phyloP scores from a whole-genome alignment of 2,888 invertebrate species.

The Pherbina coryleti region DNA sequence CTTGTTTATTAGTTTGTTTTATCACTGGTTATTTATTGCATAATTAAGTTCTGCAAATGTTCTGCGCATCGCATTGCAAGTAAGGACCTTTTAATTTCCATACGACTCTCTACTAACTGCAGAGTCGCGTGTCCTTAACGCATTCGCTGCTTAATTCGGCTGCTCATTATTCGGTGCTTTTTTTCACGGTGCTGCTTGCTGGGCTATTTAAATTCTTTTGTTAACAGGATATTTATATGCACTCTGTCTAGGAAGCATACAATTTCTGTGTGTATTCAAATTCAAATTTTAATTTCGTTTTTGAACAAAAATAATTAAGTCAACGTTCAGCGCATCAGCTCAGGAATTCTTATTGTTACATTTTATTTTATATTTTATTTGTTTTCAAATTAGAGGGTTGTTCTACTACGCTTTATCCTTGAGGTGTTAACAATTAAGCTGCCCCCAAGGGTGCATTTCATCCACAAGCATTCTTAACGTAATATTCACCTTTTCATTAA shows the following conservation, averaged over 20 bases:
- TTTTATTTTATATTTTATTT: background rate
- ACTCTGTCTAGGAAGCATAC: slow-evolving; percentile 5
- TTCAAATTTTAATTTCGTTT: slow-evolving; percentile 24
- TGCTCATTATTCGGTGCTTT: background rate
- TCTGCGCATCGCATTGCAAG: background rate
- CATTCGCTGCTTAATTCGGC: background rate
- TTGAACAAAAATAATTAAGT: background rate
- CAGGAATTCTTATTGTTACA: background rate
- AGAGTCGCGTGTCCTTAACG: slow-evolving; percentile 26
- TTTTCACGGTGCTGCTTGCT: background rate
- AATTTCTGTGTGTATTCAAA: slow-evolving; percentile 10
- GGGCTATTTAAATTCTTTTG: slow-evolving; percentile 7
- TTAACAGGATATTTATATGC: slow-evolving; percentile 10
- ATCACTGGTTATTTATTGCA: slow-evolving; percentile 29
- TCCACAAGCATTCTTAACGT: background rate
- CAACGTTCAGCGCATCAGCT: background rate
- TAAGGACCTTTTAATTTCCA: background rate
- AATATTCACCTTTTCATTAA: background rate
- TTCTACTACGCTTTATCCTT: background rate
- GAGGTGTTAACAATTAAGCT: slow-evolving; percentile 31
- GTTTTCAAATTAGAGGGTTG: background rate
- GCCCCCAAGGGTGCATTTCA: background rate
- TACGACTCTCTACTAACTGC: background rate
- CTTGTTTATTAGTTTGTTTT: slow-evolving; percentile 15
- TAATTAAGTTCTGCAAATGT: slow-evolving; percentile 27